Base-by-base conservation (phyloP, 2,888 invertebrate genomes). In the Leistus spinibarbis region DNA sequence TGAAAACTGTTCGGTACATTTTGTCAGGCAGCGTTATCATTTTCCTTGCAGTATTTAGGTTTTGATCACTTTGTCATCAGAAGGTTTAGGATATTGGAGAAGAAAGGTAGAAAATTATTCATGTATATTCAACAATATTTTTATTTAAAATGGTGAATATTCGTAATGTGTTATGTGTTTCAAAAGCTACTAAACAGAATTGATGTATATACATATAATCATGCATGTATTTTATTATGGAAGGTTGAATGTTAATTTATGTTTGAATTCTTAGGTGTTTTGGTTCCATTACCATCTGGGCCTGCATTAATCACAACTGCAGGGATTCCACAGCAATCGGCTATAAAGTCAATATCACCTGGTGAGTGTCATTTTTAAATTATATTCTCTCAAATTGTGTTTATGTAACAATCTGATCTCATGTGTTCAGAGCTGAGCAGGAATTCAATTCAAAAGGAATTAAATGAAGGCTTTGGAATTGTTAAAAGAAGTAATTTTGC, bases 251-350 rank as follows among this genome's bases (percentile, higher is more conserved):
- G 20, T 40, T 10, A 40, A 40, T 53, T 60, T 70, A 9, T 67
- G 27, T n/a, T 75, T 67, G 63, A 62, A 54, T 71, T 53, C 76
- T 77, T 78, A 85, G 85, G 85, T 77, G 85, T 85, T 76, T 80
- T 85, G 76, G 85, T 85, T 62, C 82, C 84, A 23, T 84, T 85
- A 84, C 82, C 85, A 54, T 80, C 83, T 76, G 83, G 84, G 69
- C 82, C 83, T 72, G 80, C 85, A 69, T 78, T 85, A 68, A 84
- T 85, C 71, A 83, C 84, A 23, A 83, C 84, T 69, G 81, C 83
- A 63, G 82, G 84, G 64, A 82, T 84, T 74, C 84, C 84, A 65
- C 85, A 82, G 78, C 80, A 78, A 62, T 81, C 82, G 77, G 56
- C 56, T 19, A 63, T 75, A 53, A 75, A 75, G 56, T 63, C 69